Conservation (phyloP, 2,113 vertebrate species). For the Carlito syrichta region DNA sequence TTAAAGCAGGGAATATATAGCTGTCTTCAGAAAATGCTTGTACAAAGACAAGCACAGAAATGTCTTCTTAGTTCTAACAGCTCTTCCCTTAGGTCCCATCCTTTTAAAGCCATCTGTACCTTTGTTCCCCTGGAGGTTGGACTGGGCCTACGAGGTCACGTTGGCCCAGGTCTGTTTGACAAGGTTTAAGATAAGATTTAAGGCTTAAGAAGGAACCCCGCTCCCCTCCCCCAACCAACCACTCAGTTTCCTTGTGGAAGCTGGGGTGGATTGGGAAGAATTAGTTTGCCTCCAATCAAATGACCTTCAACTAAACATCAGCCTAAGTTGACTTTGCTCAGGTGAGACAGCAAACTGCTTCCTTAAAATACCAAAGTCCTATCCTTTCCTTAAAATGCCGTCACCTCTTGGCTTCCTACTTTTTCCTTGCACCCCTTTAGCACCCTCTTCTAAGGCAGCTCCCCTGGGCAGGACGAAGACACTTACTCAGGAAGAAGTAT, state of each 20-base stretch:
- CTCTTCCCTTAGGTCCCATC: not conserved
- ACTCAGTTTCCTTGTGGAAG: not conserved
- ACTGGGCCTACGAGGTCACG: not conserved
- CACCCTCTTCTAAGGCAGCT: not conserved
- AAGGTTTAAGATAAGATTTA: not conserved
- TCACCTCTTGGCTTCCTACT: too few species aligned
- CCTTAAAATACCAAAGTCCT: not conserved
- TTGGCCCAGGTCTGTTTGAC: not conserved
- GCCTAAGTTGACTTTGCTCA: not conserved
- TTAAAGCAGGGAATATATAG: not conserved
- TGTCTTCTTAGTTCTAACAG: not conserved
- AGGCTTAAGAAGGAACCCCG: not conserved
- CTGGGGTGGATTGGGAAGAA: not conserved
- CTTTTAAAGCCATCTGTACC: too few species aligned
- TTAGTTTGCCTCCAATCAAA: not conserved
- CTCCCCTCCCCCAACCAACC: not conserved
- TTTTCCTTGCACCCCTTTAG: not conserved
- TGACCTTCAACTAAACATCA: not conserved
- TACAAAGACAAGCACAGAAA: not conserved
- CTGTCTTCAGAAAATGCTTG: not conserved
- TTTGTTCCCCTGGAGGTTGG: too few species aligned
- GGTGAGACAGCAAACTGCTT: not conserved
- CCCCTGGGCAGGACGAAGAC: not conserved
- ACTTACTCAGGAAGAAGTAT: conserved; percentile 89
- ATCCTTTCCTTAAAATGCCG: not conserved